Evolutionary conservation across 2,113 vertebrate species (phyloP), one percentile per base, ranked within the genome.

Genomic region (Falco punctatus): DNA sequence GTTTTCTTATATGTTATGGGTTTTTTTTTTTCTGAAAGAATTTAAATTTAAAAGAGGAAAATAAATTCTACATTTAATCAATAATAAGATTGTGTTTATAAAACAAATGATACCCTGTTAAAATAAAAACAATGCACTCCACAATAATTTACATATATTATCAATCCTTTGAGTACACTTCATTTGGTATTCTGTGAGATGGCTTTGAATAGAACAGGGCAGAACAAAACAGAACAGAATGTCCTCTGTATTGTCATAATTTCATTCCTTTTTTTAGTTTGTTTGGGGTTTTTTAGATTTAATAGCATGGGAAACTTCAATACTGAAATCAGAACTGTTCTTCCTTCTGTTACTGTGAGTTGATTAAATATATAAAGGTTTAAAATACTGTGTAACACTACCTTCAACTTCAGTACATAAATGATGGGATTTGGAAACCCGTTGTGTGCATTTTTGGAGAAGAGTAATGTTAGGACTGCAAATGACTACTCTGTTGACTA

Each of bases 131-230:
- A 88, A 77, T 57, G 9, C 48, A 87, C 21, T 96, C 87, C 38
- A 91, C 44, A 94, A 70, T 48, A 73, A 80, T 95, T 82, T 86
- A 77, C 78, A 82, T 90, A 46, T 80, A 72, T 90, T 96, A 94
- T 85, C 0, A 11, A 91, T 85, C 66, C 67, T 28, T 80, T 65
- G 17, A 66, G 38, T 81, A 86, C 55, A 69, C 33, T 88, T 94
- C 44, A 87, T 85, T 94, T 93, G 26, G 54, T 72, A 75, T 94
- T 90, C 85, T 86, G 0, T 82, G 70, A 90, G 66, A 80, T 69
- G 20, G 4, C 30, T 94, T 82, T 65, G 21, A 93, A 70, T 6
- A 66, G 75, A 88, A 32, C 5, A 84, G 40, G 81, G 10, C 18
- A 81, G 59, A 88, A 10, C 4, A 48, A 42, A 92, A 33, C 10